A percentile compares a stretch with the other conserved stretches of the same genome.
phyloP scores from a whole-genome alignment of 2,113 vertebrate species.

The Pleuronectes platessa region DNA sequence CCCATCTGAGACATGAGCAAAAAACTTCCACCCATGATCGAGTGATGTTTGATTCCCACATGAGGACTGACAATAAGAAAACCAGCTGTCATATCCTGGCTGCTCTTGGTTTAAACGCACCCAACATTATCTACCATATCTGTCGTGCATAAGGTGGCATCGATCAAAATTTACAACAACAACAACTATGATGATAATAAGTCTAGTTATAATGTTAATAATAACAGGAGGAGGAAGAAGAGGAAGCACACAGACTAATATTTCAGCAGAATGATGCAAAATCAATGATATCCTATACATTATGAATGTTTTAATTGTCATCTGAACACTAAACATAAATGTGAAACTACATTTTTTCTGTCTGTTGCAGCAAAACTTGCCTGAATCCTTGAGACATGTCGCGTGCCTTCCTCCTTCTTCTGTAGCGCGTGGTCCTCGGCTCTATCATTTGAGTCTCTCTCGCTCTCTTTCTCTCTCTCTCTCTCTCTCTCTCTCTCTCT shows the following conservation, averaged over 20 bases:
- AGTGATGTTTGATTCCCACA: not conserved
- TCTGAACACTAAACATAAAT: not conserved
- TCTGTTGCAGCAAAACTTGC: conserved; percentile 77
- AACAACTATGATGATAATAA: not conserved
- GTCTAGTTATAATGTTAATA: not conserved
- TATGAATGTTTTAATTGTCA: no score
- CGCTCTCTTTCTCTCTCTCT: conserved; percentile 58
- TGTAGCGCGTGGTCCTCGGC: conserved; percentile 79
- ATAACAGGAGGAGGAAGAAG: not conserved
- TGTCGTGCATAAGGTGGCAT: not conserved
- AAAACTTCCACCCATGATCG: not conserved
- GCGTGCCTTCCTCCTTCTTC: conserved; percentile 75
- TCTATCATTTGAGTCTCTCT: conserved; percentile 66
- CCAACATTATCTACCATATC: not conserved
- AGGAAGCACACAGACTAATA: not conserved
- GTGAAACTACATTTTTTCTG: not conserved
- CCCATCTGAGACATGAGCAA: not conserved
- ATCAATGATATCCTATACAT: not conserved
- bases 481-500: conserved; percentile 36
- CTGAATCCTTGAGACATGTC: conserved; percentile 81
- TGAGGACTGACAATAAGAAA: not conserved
- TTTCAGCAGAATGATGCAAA: not conserved
- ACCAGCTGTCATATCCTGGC: not conserved
- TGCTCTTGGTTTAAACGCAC: not conserved
- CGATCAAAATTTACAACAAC: not conserved